Evolutionary conservation across 2,797 vertebrate species (phyloP), one percentile per base, ranked within the genome.

Genomic region (Syndactyla subalaris): DNA sequence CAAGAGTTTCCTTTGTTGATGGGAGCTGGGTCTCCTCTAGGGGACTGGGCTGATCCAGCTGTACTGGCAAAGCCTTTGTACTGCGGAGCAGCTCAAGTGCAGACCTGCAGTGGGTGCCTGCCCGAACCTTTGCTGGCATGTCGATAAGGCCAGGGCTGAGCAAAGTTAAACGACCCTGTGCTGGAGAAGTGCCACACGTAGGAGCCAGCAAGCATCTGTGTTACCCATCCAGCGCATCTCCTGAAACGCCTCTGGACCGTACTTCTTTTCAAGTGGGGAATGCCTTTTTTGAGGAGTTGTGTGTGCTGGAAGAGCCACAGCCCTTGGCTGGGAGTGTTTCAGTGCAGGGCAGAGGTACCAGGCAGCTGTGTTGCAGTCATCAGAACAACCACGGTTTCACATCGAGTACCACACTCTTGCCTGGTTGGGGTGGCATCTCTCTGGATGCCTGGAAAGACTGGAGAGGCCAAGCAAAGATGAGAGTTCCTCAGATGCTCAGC

Each of bases 1-100:
- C 79, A 7, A 15, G 85, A 15, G 39, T 20, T 88, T 9, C 79
- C 79, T 96, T 95, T 96, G 96, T 92, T 96, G 95, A 49, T 65
- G 89, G 63, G 95, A 95, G 68, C 75, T 32, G 91, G 94, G 96
- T 96, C 96, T 95, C 95, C 93, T 96, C 45, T 88, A 72, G 94
- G 95, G 95, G 91, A 30, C 93, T 41, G 95, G 85, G 93, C 85
- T 30, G 79, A 93, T 92, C 96, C 94, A 96, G 93, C 94, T 95
- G 94, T 81, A 48, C 93, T 38, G 94, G 89, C 89, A 91, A 78
- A 80, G 57, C 79, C 76, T 91, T 83, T 91, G 94, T 66, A 29
- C 29, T 15, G 89, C 32, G 34, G 79, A 94, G 92, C 3, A 85
- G 89, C 89, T 93, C 96, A 95, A 94, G 95, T 52, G 89, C 81